Evolutionary conservation across 2,888 invertebrate species (phyloP).

Genomic region (Tenodera sinensis): DNA sequence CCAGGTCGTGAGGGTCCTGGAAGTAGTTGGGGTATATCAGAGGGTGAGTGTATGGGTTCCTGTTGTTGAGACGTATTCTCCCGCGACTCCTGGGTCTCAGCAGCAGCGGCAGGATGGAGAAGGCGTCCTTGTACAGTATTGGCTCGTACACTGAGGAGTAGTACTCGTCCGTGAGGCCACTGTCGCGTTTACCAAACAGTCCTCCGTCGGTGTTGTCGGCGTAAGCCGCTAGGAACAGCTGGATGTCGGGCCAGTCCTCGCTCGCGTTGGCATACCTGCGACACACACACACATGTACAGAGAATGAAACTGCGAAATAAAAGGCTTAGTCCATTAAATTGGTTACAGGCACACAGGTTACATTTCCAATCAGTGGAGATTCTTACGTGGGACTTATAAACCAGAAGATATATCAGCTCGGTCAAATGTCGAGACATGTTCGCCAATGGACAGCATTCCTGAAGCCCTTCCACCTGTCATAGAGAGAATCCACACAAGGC

Average conservation of each 20-base stretch:
- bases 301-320: no score
- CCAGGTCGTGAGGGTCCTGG: conserved; percentile 65
- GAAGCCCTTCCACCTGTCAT: no score
- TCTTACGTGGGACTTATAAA: no score
- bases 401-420: no score
- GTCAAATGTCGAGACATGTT: no score
- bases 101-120: conserved; percentile 63
- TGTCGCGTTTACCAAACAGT: conserved; percentile 64
- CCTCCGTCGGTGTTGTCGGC: conserved; percentile 78
- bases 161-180: conserved; percentile 62
- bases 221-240: conserved; percentile 69
- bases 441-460: no score
- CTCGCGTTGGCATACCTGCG: conserved; percentile 55
- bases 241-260: conserved; percentile 75
- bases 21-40: conserved; percentile 87
- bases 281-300: no score
- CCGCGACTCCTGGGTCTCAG: conserved; percentile 72
- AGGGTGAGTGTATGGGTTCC: conserved; percentile 69
- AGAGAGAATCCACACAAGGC: no score
- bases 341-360: no score
- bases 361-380: no score
- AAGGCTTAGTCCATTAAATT: no score
- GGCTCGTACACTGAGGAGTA: conserved; percentile 68
- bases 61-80: conserved; percentile 60
- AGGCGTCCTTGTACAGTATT: conserved; percentile 64